Evolutionary conservation across 2,113 vertebrate genomes (phyloP).

Genomic region (western clawed frog (Xenopus tropicalis)): UCB_Xtro_10.0 CM004447.2:124692501-124693000

Average conservation of each 20-base stretch:
- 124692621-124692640: no score
- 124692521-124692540: no score
- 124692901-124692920: constrained; percentile 17
- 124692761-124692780: background rate
- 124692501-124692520: no score
- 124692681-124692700: no score
- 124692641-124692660: no score
- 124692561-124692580: no score
- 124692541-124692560: no score
- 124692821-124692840: constrained; percentile 25
- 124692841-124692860: constrained; percentile 21
- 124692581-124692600: no score
- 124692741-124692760: background rate
- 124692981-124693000: constrained; percentile 23
- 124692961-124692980: constrained; percentile 32
- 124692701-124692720: no score
- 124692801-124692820: background rate
- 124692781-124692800: constrained; percentile 1
- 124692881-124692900: constrained; percentile 33
- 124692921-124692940: constrained; percentile 25
- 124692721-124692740: no score
- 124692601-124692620: no score
- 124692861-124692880: constrained; percentile 29
- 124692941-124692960: constrained; percentile 18
- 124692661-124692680: no score